Base-by-base conservation (phyloP, 1,140 invertebrate species). In the Drosophila ironensis region DNA sequence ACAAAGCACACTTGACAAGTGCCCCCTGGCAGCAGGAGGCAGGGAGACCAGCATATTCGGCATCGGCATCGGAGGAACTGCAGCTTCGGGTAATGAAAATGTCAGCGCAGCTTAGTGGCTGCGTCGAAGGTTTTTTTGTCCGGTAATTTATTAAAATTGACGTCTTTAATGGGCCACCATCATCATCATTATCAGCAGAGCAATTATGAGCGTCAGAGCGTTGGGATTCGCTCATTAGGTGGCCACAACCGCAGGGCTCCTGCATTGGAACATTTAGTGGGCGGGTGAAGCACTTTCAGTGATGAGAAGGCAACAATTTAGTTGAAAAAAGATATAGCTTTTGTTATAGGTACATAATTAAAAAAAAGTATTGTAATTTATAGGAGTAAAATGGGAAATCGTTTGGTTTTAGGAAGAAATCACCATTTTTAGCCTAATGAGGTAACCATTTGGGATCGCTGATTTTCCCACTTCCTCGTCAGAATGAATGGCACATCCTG, bases 141-240 rank as follows among this genome's bases (percentile, higher is more conserved):
- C 50, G 42, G 38, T 66, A 33, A 71, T 82, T 84, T 82, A 78
- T 82, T 56, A 73, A 84, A 82, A 84, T 84, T 82, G 78, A 82
- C 80, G 59, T 73, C 54, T 72, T 82, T 59, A 64, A 73, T 50
- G 50, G 67, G 44, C 56, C 56, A 74, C 68, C 61, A 61, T 61
- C 70, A 80, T 73, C 60, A 61, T 57, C 53, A 66, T 70, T 51
- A 73, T 57, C 53, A 71, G 63, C 48, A 61, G 54, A 53, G 63
- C 74, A 82, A 82, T 82, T 84, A 82, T 53, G 69, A 16, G 22
- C 17, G 27, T 30, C 35, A 44, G 45, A 59, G 38, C 50, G 37
- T 66, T 51, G 45, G 30, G 17, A 50, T 59, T n/a, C 17, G 37
- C 24, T 68, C 42, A 56, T 67, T 54, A 56, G 17, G 46, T 38